Evolutionary conservation across 2,797 vertebrate genomes (phyloP).

Genomic region (Harpagifer antarcticus): DNA sequence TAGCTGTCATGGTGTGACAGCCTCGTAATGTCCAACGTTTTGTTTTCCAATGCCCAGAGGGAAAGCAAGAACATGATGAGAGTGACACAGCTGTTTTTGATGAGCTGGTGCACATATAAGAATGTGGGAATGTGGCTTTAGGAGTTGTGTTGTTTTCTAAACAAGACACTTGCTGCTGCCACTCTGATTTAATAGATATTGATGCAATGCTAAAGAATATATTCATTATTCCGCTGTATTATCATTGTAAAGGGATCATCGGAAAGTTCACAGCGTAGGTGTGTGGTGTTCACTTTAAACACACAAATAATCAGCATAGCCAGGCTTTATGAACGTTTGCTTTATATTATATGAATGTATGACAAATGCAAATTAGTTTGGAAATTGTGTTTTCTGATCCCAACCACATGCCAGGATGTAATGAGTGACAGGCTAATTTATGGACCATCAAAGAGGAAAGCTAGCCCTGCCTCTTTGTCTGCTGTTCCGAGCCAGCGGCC

Average conservation of each 20-base stretch:
- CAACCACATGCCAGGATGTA: constrained; percentile 24
- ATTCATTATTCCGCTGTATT: neutral
- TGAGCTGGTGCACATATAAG: neutral
- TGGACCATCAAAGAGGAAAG: constrained; percentile 50
- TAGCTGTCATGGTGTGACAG: constrained; percentile 53
- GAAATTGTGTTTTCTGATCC: constrained; percentile 49
- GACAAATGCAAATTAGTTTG: constrained; percentile 53
- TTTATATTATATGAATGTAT: constrained; percentile 14
- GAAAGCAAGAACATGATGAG: constrained; percentile 10
- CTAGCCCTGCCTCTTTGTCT: constrained; percentile 16
- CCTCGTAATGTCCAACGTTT: constrained; percentile 48
- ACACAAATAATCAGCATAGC: neutral
- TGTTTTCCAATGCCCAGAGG: constrained; percentile 40
- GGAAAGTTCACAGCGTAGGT: neutral
- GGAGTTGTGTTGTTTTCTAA: constrained; percentile 10
- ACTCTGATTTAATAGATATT: constrained; percentile 29
- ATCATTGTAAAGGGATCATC: neutral
- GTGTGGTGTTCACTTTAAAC: neutral
- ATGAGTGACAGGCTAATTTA: constrained; percentile 74
- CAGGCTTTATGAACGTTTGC: constrained; percentile 8
- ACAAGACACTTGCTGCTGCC: constrained; percentile 13
- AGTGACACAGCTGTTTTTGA: constrained; percentile 35
- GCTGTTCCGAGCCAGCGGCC: constrained; percentile 56
- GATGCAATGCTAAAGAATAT: constrained; percentile 24
- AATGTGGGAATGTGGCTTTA: neutral